Evolutionary conservation across 1,140 invertebrate species (phyloP).

Genomic region (Megalonaias nervosa): DNA sequence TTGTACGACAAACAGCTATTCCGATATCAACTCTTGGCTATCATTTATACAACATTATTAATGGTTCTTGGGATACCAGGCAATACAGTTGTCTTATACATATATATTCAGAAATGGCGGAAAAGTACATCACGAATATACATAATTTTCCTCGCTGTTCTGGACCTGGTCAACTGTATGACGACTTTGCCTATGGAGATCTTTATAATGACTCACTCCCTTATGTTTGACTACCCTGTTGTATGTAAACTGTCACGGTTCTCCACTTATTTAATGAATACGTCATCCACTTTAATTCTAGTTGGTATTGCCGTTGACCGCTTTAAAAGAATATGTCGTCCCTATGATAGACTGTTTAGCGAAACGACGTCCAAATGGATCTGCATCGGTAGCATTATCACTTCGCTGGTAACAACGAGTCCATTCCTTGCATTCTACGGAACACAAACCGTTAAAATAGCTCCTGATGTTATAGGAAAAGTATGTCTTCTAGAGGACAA

Average conservation of each 20-base stretch:
- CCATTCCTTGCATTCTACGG: slow-evolving; percentile 23
- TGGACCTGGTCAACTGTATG: slow-evolving; percentile 28
- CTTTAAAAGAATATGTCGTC: slow-evolving; percentile 27
- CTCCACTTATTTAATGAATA: slow-evolving; percentile 29
- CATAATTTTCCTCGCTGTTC: slow-evolving; percentile 28
- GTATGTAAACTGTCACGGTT: slow-evolving; percentile 28
- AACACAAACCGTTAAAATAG: slow-evolving; percentile 7
- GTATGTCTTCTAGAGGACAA: slow-evolving; percentile 18
- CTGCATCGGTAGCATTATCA: slow-evolving; percentile 15
- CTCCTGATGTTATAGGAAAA: not conserved
- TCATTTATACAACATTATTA: slow-evolving; percentile 24
- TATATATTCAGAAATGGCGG: slow-evolving; percentile 33
- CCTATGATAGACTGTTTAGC: slow-evolving; percentile 12
- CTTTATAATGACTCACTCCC: slow-evolving; percentile 17
- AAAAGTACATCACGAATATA: slow-evolving; percentile 32
- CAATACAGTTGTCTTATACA: slow-evolving; percentile 30
- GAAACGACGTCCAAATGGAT: slow-evolving; percentile 25
- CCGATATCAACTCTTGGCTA: slow-evolving; percentile 9
- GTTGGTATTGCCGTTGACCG: slow-evolving; percentile 27
- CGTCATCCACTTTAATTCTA: slow-evolving; percentile 21
- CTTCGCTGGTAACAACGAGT: slow-evolving; percentile 10
- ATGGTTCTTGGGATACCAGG: slow-evolving; percentile 34
- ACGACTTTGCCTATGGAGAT: slow-evolving; percentile 33
- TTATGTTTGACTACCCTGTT: slow-evolving; percentile 16
- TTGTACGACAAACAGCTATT: not conserved